phyloP scores from a whole-genome alignment of 2,797 vertebrate species.

The Selene dorsalis region DNA sequence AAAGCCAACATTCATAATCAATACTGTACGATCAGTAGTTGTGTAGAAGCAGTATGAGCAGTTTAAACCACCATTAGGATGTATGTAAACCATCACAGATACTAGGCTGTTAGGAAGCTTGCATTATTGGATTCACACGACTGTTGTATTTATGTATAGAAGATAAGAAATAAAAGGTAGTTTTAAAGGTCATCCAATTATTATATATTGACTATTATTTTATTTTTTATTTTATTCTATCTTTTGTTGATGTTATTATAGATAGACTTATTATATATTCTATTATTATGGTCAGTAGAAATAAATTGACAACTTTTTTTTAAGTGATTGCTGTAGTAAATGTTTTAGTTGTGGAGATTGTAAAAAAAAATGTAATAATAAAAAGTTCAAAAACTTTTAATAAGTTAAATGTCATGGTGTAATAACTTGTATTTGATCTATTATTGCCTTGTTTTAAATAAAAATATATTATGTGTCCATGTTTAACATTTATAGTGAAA shows the following conservation, averaged over 20 bases:
- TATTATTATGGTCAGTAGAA: slow-evolving; percentile 67
- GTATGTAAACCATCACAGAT: slow-evolving; percentile 59
- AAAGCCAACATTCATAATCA: slow-evolving; percentile 59
- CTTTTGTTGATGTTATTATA: slow-evolving; percentile 47
- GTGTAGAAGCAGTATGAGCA: slow-evolving; percentile 62
- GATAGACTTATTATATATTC: slow-evolving; percentile 52
- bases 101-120: slow-evolving; percentile 67
- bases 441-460: slow-evolving; percentile 73
- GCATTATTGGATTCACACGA: slow-evolving; percentile 50
- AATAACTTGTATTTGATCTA: slow-evolving; percentile 79
- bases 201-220: slow-evolving; percentile 64
- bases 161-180: slow-evolving; percentile 58
- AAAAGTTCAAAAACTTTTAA: slow-evolving; percentile 56
- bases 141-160: slow-evolving; percentile 75
- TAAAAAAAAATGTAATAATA: slow-evolving; percentile 45
- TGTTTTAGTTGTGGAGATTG: slow-evolving; percentile 67
- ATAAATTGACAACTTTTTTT: slow-evolving; percentile 57
- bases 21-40: slow-evolving; percentile 65
- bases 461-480: slow-evolving; percentile 57
- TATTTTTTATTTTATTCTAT: slow-evolving; percentile 12
- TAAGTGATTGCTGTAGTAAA: slow-evolving; percentile 64
- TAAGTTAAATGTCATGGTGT: slow-evolving; percentile 74
- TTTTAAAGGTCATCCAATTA: slow-evolving; percentile 65
- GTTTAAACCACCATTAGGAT: slow-evolving; percentile 63
- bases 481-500: slow-evolving; percentile 29